Evolutionary conservation across 2,113 vertebrate species (phyloP), one percentile per base, ranked within the genome.

Genomic region (Sciurus niger): DNA sequence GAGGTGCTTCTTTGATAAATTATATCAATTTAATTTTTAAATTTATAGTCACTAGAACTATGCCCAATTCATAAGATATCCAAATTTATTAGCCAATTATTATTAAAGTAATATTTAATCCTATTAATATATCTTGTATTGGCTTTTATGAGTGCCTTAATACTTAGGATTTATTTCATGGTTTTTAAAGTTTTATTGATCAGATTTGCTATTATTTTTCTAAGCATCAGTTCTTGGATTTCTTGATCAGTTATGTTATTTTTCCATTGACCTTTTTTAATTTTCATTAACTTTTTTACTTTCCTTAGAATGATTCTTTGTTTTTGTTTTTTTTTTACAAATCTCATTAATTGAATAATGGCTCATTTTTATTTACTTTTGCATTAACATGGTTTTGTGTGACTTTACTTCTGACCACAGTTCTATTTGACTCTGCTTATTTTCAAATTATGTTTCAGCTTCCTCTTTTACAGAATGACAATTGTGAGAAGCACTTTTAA

Each of bases 41-140:
- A 79, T 55, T 90, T 55, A 58, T 25, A 48, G 58, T 94, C 40
- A 80, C 16, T 24, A 84, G 20, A 94, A 88, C 43, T 25, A 55
- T 84, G 70, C 90, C 46, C 13, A 94, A 16, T 94, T 96, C 55
- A 90, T 89, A 90, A 60, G 46, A 77, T 46, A 68, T 84, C 90
- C 65, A 83, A 37, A 83, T 86, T 72, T 67, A 73, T 73, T 95
- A 51, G 40, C 28, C 37, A 86, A n/a, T 89, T 67, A 55, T 72
- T 65, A 40, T 25, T 32, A 46, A 28, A 53, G 48, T 25, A 83
- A 48, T 58, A 84, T 20, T 32, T 91, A 74, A 58, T 55, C 53
- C 37, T 46, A 14, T 55, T 84, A 76, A 80, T 43, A 93, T 46
- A 24, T 51, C 32, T 79, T 90, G 3, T 12, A 32, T 78, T 77